Evolutionary conservation across 2,797 vertebrate species (phyloP), one percentile per base, ranked within the genome.

Genomic region (Hylomyscus alleni): DNA sequence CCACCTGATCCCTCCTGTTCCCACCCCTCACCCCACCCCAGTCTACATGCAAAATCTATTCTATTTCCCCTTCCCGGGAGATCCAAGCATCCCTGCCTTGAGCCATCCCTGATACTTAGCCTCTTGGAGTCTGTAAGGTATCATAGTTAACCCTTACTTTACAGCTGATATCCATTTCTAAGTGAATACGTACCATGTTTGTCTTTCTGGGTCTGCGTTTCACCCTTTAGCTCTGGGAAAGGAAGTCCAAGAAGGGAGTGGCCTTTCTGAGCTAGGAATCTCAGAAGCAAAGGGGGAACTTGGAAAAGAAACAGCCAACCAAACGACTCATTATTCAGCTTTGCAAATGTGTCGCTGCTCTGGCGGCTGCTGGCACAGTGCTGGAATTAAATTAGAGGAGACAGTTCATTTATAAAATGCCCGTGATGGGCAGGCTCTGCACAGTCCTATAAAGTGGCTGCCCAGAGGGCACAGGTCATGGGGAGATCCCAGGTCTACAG

Each of bases 321-420:
- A 78, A 77, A 60, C 19, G 24, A 44, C 67, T 83, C 40, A 72
- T 72, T 67, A 65, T 82, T 84, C 9, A n/a, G 65, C 37, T 91
- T 93, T 89, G 73, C 82, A 80, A 90, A 92, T 89, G 52, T 22
- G 12, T 19, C 58, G 40, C 50, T 40, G n/a, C 52, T 40, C 26
- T 60, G 14, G n/a, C 56, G 24, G 2, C 69, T 69, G 84, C 52
- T 8, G 60, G n/a, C 69, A 37, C 65, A 17, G 11, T 34, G 1
- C 19, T 17, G n/a, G 56, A 81, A 90, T n/a, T 95, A 76, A 91
- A 86, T 94, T 76, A 86, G 62, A 96, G 69, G 40, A 96, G 91
- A 90, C 93, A 82, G 86, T n/a, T 91, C 77, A 47, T 95, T 90
- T 95, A 54, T 67, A 89, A 95, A 83, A 89, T 81, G 40, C 84